Conservation (phyloP, 2,113 vertebrate genomes). For the Odocoileus virginianus region DNA sequence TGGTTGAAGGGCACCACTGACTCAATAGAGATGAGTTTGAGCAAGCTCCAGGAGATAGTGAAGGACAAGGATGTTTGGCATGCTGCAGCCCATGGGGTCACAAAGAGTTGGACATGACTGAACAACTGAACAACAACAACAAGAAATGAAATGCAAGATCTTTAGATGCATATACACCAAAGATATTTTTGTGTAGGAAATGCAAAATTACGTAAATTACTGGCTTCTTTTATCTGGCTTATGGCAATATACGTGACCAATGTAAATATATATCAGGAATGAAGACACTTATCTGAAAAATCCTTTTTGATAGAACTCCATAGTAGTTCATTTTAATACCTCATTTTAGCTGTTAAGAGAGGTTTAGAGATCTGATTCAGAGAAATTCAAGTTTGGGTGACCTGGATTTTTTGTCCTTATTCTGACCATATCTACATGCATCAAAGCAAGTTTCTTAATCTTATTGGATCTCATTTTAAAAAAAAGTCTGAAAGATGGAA, state of each 20-base stretch:
- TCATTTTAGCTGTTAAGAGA: background rate
- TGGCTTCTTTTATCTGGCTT: background rate
- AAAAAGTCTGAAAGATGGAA: background rate
- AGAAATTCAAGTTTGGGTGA: background rate
- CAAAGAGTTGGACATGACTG: background rate
- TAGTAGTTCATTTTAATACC: background rate
- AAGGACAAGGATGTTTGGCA: background rate
- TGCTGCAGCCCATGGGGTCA: background rate
- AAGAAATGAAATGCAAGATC: background rate
- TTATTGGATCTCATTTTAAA: background rate
- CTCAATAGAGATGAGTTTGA: background rate
- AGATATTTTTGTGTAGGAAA: background rate
- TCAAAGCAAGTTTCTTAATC: background rate
- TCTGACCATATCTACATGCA: background rate
- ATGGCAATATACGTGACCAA: background rate
- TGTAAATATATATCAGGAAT: background rate
- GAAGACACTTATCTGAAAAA: background rate
- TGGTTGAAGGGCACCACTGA: background rate
- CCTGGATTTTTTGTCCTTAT: background rate
- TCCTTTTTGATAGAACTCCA: background rate
- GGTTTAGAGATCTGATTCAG: background rate
- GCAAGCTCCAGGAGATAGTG: background rate
- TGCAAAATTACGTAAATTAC: background rate
- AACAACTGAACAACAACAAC: background rate
- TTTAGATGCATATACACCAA: background rate